Evolutionary conservation across 2,888 invertebrate genomes (phyloP).

Genomic region (Drosophila differens): DNA sequence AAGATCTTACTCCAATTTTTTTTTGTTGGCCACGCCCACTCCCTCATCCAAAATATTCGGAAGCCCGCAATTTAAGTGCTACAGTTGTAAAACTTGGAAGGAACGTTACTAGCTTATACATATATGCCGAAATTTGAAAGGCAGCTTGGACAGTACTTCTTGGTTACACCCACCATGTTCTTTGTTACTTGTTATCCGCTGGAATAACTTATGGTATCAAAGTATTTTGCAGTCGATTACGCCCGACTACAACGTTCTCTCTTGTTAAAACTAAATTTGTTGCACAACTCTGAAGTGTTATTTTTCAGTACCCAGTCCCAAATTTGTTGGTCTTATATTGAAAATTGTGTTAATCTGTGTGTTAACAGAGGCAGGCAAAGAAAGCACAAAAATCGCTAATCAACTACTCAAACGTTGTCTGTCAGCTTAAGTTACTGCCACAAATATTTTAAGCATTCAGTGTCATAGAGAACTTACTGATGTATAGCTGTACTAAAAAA

Average conservation of each 20-base stretch:
- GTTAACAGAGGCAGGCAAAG: constrained; percentile 30
- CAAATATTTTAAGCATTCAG: constrained; percentile 27
- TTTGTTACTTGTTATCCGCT: no score
- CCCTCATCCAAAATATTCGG: no score
- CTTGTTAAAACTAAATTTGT: constrained; percentile 8
- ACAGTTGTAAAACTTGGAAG: no score
- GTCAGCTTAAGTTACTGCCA: constrained; percentile 26
- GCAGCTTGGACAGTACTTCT: no score
- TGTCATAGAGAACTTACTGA: constrained; percentile 26
- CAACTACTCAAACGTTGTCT: constrained; percentile 56
- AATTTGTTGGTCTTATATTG: not conserved
- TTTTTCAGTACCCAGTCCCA: not conserved
- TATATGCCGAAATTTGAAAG: no score
- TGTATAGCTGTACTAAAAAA: constrained; percentile 21
- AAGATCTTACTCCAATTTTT: no score
- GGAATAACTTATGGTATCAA: no score
- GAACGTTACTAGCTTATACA: no score
- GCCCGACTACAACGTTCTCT: not conserved
- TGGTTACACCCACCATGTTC: no score
- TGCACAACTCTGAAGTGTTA: not conserved
- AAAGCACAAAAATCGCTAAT: constrained; percentile 67
- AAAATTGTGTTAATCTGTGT: constrained; percentile 22
- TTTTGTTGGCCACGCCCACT: no score
- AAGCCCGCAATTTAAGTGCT: no score
- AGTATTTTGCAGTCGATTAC: no score